Conservation (phyloP, 2,113 vertebrate species). For the Melanocharis versteri region DNA sequence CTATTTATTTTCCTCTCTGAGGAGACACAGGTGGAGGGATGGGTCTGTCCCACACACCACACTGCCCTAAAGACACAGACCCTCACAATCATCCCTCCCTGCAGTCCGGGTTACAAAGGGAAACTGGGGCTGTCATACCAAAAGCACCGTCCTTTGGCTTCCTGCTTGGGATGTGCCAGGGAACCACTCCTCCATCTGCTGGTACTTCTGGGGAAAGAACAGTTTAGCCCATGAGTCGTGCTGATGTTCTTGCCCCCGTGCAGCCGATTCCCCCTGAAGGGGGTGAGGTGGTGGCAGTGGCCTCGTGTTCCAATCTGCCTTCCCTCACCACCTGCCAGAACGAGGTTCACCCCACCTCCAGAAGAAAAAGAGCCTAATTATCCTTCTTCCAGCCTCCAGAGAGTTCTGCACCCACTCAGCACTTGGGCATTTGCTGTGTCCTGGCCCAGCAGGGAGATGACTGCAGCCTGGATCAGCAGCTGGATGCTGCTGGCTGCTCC, state of each 20-base stretch:
- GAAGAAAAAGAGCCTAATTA: neutral
- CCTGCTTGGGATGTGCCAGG: neutral
- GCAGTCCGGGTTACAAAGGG: neutral
- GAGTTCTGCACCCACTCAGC: neutral
- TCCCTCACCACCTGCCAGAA: neutral
- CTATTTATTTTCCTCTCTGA: neutral
- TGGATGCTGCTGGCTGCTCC: neutral
- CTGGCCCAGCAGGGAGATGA: neutral
- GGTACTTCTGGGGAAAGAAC: neutral
- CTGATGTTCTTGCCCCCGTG: accelerated
- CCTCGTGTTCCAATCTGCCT: neutral
- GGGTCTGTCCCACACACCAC: neutral
- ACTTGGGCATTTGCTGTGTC: neutral
- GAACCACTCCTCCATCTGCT: neutral
- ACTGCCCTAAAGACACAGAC: neutral
- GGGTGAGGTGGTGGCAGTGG: neutral
- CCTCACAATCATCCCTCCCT: neutral
- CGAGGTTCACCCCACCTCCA: neutral
- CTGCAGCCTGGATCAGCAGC: neutral
- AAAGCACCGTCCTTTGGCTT: neutral
- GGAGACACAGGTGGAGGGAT: neutral
- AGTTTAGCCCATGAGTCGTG: neutral
- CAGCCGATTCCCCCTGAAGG: neutral
- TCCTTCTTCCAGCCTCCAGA: neutral
- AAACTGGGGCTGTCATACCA: neutral